Conservation (phyloP, 2,797 vertebrate genomes). For the Rhyacichthys aspro region DNA sequence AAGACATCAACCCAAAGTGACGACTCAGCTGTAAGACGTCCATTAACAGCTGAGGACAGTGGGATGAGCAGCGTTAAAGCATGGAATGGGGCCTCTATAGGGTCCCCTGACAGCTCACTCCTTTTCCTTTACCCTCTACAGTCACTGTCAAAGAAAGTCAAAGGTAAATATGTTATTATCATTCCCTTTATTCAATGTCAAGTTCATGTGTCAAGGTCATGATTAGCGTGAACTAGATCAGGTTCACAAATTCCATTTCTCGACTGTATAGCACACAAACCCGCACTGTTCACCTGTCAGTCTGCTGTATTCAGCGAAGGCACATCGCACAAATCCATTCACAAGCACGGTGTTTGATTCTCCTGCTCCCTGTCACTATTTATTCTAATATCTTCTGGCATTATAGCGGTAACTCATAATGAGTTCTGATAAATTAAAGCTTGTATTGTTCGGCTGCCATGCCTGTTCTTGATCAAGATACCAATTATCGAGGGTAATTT, state of each 20-base stretch:
- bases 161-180: conserved; percentile 69
- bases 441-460: conserved; percentile 82
- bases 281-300: conserved; percentile 23
- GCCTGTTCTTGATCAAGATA: conserved; percentile 90
- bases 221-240: conserved; percentile 75
- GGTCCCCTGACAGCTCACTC: conserved; percentile 60
- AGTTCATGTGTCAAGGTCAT: conserved; percentile 75
- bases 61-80: conserved; percentile 49
- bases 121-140: conserved; percentile 56
- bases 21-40: conserved; percentile 68
- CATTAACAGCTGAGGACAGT: conserved; percentile 64
- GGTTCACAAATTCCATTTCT: conserved; percentile 48
- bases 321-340: conserved; percentile 73
- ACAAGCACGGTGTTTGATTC: conserved; percentile 73
- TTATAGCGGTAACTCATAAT: conserved; percentile 79
- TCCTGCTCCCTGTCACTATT: conserved; percentile 72
- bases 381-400: conserved; percentile 75
- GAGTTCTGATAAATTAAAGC: conserved; percentile 84
- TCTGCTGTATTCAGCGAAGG: conserved; percentile 45
- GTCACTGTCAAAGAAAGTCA: conserved; percentile 45
- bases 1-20: conserved; percentile 64
- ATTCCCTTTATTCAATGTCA: conserved; percentile 55
- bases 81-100: conserved; percentile 32
- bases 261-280: conserved; percentile 12
- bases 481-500: conserved; percentile 96